Percentiles rank a stretch among this genome's conserved stretches.
These are phyloP conservation scores for Encarsia formosa DNA, from an alignment of 2,888 invertebrate species.

Conservation along the genomic window DNA sequence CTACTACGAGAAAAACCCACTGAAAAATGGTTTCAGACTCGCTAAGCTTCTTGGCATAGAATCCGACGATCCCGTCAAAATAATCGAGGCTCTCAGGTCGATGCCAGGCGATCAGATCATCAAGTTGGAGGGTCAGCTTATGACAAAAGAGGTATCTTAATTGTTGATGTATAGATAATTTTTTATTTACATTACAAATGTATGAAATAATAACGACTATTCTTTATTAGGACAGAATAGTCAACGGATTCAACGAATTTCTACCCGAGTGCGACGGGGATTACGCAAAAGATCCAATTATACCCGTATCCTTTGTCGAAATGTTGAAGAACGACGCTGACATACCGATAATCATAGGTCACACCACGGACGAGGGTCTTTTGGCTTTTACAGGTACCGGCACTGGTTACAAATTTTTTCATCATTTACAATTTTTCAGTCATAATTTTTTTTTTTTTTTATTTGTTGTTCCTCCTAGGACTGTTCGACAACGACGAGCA, in stretches of 20 bases:
- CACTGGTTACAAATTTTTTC: not conserved
- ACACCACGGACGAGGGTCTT: not conserved
- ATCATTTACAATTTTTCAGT: not conserved
- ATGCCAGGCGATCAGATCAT: not conserved
- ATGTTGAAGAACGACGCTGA: not conserved
- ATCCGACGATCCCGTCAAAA: not conserved
- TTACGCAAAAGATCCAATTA: not conserved
- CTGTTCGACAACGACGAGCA: not conserved
- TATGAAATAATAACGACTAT: too few relatives aligned
- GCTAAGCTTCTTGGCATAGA: not conserved
- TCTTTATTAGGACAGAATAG: not conserved
- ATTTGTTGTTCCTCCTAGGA: not conserved
- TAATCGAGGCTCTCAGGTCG: not conserved
- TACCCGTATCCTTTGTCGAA: not conserved
- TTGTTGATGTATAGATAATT: too few relatives aligned
- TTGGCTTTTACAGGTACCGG: not conserved
- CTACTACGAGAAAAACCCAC: not conserved
- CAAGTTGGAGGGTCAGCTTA: not conserved
- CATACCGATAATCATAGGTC: slow-evolving; percentile 6
- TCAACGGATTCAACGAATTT: not conserved
- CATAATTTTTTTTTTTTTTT: not conserved
- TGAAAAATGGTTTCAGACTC: not conserved
- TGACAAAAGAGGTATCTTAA: not conserved
- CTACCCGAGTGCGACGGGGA: not conserved
- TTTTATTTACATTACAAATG: too few relatives aligned